Conservation (phyloP, 2,797 vertebrate genomes). For the Helicolenus hilgendorfi region DNA sequence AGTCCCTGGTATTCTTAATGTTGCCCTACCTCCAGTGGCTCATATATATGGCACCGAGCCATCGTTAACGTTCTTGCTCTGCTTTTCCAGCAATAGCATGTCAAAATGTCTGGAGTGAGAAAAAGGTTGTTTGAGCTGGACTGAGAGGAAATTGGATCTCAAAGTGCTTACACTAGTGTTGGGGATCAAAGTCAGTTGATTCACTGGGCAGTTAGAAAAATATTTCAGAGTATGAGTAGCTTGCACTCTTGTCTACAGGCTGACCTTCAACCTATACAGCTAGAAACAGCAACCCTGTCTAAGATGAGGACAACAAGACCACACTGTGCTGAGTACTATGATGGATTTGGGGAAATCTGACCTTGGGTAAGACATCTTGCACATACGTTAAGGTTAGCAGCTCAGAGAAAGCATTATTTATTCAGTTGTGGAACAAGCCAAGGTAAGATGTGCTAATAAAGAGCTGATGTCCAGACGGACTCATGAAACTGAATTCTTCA, state of each 20-base stretch:
- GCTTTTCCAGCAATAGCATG: background rate
- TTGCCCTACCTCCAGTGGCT: background rate
- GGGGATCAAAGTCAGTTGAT: slow-evolving; percentile 12
- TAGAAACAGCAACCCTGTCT: background rate
- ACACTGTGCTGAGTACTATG: background rate
- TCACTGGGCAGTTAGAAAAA: background rate
- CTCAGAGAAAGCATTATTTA: background rate
- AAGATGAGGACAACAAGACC: background rate
- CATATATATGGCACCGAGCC: background rate
- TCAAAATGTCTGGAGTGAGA: background rate
- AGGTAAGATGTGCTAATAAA: background rate
- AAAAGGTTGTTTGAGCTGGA: background rate
- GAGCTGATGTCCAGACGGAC: background rate
- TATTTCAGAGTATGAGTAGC: background rate
- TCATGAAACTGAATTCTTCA: background rate
- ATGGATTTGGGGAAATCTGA: background rate
- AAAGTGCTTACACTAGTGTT: background rate
- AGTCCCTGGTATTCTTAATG: background rate
- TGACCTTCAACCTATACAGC: background rate
- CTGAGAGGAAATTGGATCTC: slow-evolving; percentile 16
- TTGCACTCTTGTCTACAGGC: background rate
- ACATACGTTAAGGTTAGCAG: background rate
- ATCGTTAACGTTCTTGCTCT: background rate
- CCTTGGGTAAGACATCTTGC: background rate
- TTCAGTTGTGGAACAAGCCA: background rate